A percentile compares a stretch with the other conserved stretches of the same genome.
phyloP scores from a whole-genome alignment of 2,113 vertebrate genomes.

The Planiliza haematocheilus region DNA sequence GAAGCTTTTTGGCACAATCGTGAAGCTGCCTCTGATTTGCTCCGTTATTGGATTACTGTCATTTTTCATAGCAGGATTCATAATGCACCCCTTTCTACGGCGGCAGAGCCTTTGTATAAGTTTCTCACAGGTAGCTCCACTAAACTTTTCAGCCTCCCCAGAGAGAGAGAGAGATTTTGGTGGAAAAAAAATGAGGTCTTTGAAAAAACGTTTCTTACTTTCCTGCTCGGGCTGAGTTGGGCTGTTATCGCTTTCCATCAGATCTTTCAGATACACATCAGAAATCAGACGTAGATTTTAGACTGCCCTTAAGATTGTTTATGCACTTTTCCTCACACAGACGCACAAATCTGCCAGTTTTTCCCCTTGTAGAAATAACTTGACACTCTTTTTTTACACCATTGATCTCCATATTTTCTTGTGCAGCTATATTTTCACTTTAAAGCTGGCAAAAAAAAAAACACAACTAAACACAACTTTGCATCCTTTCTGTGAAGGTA shows the following conservation, averaged over 20 bases:
- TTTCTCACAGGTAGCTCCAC: background rate
- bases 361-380: background rate
- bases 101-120: slow-evolving; percentile 8
- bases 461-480: slow-evolving; percentile 12
- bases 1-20: slow-evolving; percentile 13
- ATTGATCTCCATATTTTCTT: background rate
- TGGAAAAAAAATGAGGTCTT: background rate
- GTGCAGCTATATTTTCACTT: slow-evolving; percentile 8
- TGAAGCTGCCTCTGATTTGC: slow-evolving; percentile 11
- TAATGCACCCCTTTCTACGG: background rate
- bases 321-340: background rate
- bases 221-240: background rate
- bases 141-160: slow-evolving; percentile 1
- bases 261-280: slow-evolving; percentile 1
- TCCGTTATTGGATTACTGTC: slow-evolving; percentile 14
- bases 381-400: background rate
- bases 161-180: background rate
- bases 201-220: slow-evolving; percentile 1
- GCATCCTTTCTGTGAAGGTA: too few species aligned
- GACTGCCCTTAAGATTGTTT: background rate
- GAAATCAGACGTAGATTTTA: background rate
- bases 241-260: background rate
- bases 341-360: background rate
- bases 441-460: background rate
- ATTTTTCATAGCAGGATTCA: slow-evolving; percentile 1